Percentiles rank a stretch among this genome's conserved stretches.
phyloP scores from a whole-genome alignment of 1,140 invertebrate genomes.

The Nixonia krombeini region DNA sequence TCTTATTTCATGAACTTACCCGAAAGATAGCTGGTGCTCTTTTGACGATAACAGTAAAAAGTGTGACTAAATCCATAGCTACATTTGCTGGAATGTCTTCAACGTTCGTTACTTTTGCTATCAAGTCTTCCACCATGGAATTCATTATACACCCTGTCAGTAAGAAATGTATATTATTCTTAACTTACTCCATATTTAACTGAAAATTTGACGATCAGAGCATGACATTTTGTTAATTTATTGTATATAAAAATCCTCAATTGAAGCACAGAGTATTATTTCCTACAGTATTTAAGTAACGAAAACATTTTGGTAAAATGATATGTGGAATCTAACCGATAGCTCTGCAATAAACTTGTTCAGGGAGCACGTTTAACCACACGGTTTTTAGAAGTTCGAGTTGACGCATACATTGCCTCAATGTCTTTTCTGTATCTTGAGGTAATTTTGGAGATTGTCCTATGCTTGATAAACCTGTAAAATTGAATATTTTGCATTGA shows the following conservation, averaged over 20 bases:
- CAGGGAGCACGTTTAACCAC: constrained; percentile 84
- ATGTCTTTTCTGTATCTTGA: constrained; percentile 77
- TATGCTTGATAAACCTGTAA: constrained; percentile 75
- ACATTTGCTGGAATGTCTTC: constrained; percentile 80
- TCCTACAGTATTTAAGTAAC: too few species aligned
- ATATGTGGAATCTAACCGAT: constrained; percentile 65
- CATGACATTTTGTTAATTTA: not conserved
- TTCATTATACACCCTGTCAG: constrained; percentile 76
- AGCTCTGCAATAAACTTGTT: constrained; percentile 77
- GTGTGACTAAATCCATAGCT: constrained; percentile 73
- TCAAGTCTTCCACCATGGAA: constrained; percentile 76
- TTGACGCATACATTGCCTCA: constrained; percentile 87
- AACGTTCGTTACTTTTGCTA: constrained; percentile 72
- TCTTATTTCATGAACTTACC: constrained; percentile 56
- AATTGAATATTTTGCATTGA: constrained; percentile 11
- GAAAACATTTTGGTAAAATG: too few species aligned
- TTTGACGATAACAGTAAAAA: constrained; percentile 74
- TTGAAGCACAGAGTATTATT: too few species aligned
- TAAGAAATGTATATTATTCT: too few species aligned
- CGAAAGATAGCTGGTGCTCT: constrained; percentile 74
- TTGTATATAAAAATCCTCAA: too few species aligned
- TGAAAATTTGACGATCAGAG: too few species aligned
- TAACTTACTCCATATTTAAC: too few species aligned
- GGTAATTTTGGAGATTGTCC: constrained; percentile 72
- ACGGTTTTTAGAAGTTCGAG: constrained; percentile 88